These are phyloP conservation scores for Cynaeus angustus DNA, from an alignment of 2,888 invertebrate genomes.

Conservation along the genomic window DNA sequence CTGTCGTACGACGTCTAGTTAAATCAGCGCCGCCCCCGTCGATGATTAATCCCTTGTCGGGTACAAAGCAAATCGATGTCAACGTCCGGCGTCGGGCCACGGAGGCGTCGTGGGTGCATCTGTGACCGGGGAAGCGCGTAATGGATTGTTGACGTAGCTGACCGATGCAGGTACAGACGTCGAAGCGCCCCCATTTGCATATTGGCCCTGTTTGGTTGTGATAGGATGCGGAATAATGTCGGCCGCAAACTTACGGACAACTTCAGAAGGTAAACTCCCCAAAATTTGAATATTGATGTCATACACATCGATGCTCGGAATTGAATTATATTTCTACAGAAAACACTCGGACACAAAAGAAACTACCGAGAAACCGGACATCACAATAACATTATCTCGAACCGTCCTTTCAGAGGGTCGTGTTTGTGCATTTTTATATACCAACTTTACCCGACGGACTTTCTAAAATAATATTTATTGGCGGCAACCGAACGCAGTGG, in stretches of 20 bases:
- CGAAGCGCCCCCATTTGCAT: conserved; percentile 68
- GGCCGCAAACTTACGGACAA: conserved; percentile 66
- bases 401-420: conserved; percentile 57
- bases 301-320: conserved; percentile 60
- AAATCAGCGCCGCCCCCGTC: conserved; percentile 4
- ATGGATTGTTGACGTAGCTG: conserved; percentile 71
- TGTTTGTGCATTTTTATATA: conserved; percentile 68
- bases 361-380: conserved; percentile 47
- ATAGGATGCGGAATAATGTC: conserved; percentile 67
- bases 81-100: conserved; percentile 3
- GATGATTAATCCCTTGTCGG: conserved; percentile 21
- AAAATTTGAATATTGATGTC: conserved; percentile 69
- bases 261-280: conserved; percentile 68
- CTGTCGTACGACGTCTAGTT: background rate
- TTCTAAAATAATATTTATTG: conserved; percentile 69
- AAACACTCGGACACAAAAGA: conserved; percentile 61
- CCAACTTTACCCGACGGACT: conserved; percentile 65
- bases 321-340: conserved; percentile 64
- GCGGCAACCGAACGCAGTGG: no score
- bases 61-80: conserved; percentile 26
- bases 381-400: conserved; percentile 54
- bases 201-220: conserved; percentile 70
- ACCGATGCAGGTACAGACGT: conserved; percentile 70
- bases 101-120: conserved; percentile 17
- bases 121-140: conserved; percentile 54